Evolutionary conservation across 2,888 invertebrate genomes (phyloP).

Genomic region (Microplitis manilae): DNA sequence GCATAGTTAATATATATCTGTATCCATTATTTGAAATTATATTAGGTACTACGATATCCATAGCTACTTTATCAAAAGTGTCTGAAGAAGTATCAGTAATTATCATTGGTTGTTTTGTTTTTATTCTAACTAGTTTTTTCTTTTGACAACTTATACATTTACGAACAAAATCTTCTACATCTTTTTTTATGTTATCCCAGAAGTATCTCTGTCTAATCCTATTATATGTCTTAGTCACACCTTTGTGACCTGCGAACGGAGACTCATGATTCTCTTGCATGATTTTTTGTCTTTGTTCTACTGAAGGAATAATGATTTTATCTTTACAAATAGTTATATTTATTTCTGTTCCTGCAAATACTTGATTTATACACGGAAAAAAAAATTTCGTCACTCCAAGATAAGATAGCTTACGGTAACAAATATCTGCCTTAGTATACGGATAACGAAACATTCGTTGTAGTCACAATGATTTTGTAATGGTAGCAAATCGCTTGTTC

Average conservation of each 20-base stretch:
- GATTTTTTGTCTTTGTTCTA: no score
- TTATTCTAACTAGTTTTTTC: conserved; percentile 47
- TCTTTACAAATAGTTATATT: conserved; percentile 36
- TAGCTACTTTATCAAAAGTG: conserved; percentile 42
- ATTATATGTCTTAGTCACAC: conserved; percentile 32
- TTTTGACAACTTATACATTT: conserved; percentile 45
- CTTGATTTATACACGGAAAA: no score
- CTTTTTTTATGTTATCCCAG: conserved; percentile 32
- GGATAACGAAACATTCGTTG: no score
- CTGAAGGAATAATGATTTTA: conserved; percentile 29
- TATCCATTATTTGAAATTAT: conserved; percentile 36
- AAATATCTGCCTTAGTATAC: no score
- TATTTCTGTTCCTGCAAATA: conserved; percentile 29
- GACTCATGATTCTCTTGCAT: no score
- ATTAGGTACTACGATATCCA: conserved; percentile 51
- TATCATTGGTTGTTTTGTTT: conserved; percentile 43
- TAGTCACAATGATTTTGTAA: no score
- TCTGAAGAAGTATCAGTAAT: conserved; percentile 45
- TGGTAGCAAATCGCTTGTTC: no score
- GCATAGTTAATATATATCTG: conserved; percentile 38
- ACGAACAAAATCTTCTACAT: conserved; percentile 43
- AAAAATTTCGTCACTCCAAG: no score
- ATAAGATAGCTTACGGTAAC: no score
- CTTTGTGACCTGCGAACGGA: no score
- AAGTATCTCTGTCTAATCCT: conserved; percentile 10